These are phyloP conservation scores for Anolis apletophallus DNA, from an alignment of 2,797 vertebrate genomes.

Conservation along the genomic window DNA sequence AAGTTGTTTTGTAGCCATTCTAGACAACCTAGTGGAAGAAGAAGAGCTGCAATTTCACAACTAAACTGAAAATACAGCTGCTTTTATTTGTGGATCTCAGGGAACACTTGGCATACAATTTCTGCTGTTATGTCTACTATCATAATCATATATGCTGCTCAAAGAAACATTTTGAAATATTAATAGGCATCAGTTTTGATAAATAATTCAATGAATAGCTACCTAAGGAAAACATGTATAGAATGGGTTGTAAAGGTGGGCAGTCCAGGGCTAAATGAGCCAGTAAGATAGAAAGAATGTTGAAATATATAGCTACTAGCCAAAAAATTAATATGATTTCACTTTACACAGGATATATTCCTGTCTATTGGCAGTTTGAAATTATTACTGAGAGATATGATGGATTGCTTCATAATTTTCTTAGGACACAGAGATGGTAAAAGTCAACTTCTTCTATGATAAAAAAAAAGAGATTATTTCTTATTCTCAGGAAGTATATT, in stretches of 20 bases:
- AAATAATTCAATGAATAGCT: background rate
- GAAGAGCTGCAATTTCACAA: background rate
- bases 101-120: background rate
- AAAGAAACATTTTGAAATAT: background rate
- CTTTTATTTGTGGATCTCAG: background rate
- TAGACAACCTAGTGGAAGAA: background rate
- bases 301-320: background rate
- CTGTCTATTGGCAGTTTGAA: slow-evolving; percentile 16
- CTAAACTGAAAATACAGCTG: background rate
- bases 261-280: background rate
- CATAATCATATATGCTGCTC: slow-evolving; percentile 1
- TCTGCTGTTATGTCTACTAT: background rate
- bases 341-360: slow-evolving; percentile 15
- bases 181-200: slow-evolving; percentile 10
- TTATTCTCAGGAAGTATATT: background rate
- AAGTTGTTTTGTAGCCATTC: background rate
- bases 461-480: background rate
- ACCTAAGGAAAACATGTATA: slow-evolving; percentile 1
- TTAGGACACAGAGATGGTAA: slow-evolving; percentile 7
- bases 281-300: background rate
- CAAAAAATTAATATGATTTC: slow-evolving; percentile 20
- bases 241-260: background rate
- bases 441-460: background rate
- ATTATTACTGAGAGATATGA: slow-evolving; percentile 4
- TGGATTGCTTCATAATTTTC: slow-evolving; percentile 17